Evolutionary conservation across 2,888 invertebrate species (phyloP), one percentile per base, ranked within the genome.

Genomic region (Tipula helvola): DNA sequence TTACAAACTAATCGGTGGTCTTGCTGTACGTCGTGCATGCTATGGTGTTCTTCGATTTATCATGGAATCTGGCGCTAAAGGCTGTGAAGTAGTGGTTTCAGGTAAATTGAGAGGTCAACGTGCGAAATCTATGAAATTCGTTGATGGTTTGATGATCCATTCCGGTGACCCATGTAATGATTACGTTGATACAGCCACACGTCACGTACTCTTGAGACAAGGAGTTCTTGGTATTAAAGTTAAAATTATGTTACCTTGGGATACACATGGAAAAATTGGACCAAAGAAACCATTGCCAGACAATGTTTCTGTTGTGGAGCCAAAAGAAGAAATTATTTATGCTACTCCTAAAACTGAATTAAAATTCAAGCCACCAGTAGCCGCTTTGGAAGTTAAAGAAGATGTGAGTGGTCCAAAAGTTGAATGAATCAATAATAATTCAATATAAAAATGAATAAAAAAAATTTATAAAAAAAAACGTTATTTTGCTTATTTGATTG

Each of bases 71-170:
- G 97, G 97, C 36, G 98, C 98, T 86, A 96, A 97, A 90, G 99
- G 99, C 88, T 99, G 99, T 90, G 99, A 99, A 92, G 99, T 99
- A 0, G 99, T 99, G 1, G 99, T 99, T 1, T 99, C 98, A 87
- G 99, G 99, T 88, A 99, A 99, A 93, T 94, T 99, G 88, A 94
- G 99, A 90, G 99, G 99, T 88, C 99, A 99, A 93, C 95, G 99
- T 93, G 99, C 99, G 88, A 99, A 99, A 93, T 98, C 98, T 87
- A 99, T 99, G 99, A 99, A 99, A 93, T 99, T 99, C 91, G 98
- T 99, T 57, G 99, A 99, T 90, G 99, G 99, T 88, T 95, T 99
- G 88, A 99, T 99, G 99, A 99, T 99, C 91, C 99, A 99, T 93
- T 98, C 98, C 89, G 99, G 99, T 91, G 98, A 99, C 92, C 99